Conservation (phyloP, 2,113 vertebrate species). For the Melierax canorus region DNA sequence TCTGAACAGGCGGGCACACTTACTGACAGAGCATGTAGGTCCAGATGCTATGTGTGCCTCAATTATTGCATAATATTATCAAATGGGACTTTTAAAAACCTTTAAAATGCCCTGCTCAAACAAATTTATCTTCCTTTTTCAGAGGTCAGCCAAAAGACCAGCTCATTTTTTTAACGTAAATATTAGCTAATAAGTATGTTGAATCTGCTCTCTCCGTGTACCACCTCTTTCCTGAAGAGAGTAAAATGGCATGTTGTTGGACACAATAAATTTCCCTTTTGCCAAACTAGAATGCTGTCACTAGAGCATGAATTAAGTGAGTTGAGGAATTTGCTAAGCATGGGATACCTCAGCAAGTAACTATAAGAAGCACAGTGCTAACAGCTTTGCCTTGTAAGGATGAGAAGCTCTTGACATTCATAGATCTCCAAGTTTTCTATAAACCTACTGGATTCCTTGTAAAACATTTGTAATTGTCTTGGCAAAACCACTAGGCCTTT, state of each 20-base stretch:
- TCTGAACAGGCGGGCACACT: not conserved
- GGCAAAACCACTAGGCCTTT: not conserved
- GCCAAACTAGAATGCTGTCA: not conserved
- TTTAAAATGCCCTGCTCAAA: not conserved
- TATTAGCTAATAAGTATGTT: not conserved
- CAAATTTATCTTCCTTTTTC: not conserved
- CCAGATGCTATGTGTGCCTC: not conserved
- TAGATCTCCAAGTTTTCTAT: not conserved
- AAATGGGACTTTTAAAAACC: not conserved
- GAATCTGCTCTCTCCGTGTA: not conserved
- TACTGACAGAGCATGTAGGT: not conserved
- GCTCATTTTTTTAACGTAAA: not conserved
- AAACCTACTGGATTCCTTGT: not conserved
- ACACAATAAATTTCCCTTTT: not conserved
- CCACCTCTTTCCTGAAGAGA: not conserved
- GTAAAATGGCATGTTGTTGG: not conserved
- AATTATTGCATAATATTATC: not conserved
- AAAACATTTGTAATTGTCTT: not conserved
- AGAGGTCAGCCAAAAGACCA: not conserved
- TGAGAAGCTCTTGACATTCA: not conserved
- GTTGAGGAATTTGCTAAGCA: not conserved
- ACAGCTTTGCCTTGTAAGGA: not conserved
- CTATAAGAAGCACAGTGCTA: not conserved
- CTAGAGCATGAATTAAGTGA: not conserved
- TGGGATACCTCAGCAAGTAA: not conserved